Percentiles rank a stretch among this genome's conserved stretches.
phyloP scores from a whole-genome alignment of 1,140 invertebrate genomes.

The Zaprionus ornatus region DNA sequence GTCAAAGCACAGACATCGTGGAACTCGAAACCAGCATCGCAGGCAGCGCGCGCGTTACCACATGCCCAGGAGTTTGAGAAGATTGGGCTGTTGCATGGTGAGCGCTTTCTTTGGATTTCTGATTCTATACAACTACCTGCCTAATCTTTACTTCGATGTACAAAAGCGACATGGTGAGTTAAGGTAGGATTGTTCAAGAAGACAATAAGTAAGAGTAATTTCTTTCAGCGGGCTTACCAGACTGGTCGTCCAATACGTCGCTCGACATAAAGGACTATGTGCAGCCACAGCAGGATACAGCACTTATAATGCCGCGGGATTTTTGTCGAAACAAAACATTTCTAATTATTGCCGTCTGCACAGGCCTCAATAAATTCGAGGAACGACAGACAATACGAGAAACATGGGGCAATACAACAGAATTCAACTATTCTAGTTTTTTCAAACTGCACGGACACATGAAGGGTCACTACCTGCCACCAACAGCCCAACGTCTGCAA shows the following conservation, averaged over 20 bases:
- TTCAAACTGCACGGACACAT: constrained; percentile 68
- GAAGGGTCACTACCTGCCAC: constrained; percentile 61
- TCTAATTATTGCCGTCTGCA: constrained; percentile 90
- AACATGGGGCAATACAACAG: constrained; percentile 89
- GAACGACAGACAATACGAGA: constrained; percentile 88
- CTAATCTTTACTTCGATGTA: constrained; percentile 51
- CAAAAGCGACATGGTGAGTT: constrained; percentile 53
- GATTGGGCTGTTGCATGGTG: constrained; percentile 35
- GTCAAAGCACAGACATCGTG: constrained; percentile 31
- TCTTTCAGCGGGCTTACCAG: constrained; percentile 79
- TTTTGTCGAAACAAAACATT: constrained; percentile 86
- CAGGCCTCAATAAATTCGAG: constrained; percentile 88
- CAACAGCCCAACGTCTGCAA: constrained; percentile 43
- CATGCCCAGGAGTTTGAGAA: constrained; percentile 45
- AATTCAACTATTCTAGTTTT: constrained; percentile 85
- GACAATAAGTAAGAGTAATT: not conserved
- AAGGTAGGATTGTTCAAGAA: not conserved
- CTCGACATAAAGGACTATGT: constrained; percentile 89
- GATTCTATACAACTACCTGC: constrained; percentile 59
- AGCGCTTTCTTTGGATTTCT: constrained; percentile 19
- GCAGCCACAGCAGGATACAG: constrained; percentile 88
- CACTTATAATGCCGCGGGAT: constrained; percentile 86
- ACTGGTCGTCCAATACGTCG: constrained; percentile 90
- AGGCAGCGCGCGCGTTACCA: constrained; percentile 28
- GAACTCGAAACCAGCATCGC: constrained; percentile 30